Conservation (phyloP, 2,797 vertebrate genomes). For the Myoxocephalus aenaeus region DNA sequence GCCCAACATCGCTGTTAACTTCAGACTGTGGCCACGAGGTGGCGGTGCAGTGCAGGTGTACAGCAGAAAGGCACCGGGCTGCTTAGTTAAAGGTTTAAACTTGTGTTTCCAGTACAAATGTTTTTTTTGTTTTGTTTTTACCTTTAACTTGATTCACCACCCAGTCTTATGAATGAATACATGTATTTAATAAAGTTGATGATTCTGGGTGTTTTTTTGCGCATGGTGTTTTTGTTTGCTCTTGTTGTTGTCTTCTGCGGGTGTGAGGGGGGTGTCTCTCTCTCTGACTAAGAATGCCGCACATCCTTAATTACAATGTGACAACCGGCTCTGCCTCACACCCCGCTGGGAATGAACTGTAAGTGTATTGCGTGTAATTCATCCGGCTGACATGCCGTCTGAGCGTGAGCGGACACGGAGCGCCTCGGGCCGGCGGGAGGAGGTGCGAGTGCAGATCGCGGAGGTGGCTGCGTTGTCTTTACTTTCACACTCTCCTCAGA, state of each 20-base stretch:
- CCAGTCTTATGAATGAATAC: background rate
- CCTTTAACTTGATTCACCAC: background rate
- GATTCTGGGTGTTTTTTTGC: background rate
- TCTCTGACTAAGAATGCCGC: conserved; percentile 21
- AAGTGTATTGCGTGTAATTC: conserved; percentile 14
- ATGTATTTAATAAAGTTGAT: background rate
- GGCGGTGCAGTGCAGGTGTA: conserved; percentile 45
- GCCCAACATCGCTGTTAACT: background rate
- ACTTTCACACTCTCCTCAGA: conserved; percentile 33
- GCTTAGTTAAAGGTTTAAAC: background rate
- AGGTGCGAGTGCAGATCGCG: background rate
- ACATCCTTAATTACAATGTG: conserved; percentile 12
- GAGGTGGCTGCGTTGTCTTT: background rate
- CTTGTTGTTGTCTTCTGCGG: background rate
- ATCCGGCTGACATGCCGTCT: conserved; percentile 8
- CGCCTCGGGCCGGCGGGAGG: conserved; percentile 24
- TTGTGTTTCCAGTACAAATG: background rate
- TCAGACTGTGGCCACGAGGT: conserved; percentile 53
- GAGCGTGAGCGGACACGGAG: conserved; percentile 49
- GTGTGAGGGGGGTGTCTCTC: too few relatives aligned
- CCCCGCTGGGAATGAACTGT: background rate
- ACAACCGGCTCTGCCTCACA: background rate
- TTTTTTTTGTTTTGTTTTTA: background rate
- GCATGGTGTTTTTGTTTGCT: background rate
- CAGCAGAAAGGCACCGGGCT: background rate